phyloP scores from a whole-genome alignment of 2,113 vertebrate genomes.

The Pycnonotus jocosus region DNA sequence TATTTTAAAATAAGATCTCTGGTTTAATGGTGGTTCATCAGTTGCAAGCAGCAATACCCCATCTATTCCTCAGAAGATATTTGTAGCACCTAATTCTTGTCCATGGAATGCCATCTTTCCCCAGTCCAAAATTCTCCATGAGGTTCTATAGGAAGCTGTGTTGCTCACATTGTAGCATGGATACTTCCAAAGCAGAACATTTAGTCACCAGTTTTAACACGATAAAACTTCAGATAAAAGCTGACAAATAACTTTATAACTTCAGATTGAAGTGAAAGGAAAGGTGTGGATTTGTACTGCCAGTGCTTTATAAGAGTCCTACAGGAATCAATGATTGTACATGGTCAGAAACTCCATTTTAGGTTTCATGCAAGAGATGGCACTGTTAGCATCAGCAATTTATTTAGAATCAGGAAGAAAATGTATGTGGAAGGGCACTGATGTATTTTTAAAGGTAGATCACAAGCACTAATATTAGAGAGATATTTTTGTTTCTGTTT shows the following conservation, averaged over 20 bases:
- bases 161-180: not conserved
- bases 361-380: slow-evolving; percentile 40
- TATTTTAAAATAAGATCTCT: not conserved
- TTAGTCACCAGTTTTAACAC: not conserved
- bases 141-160: not conserved
- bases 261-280: not conserved
- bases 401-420: slow-evolving; percentile 20
- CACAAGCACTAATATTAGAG: slow-evolving; percentile 40
- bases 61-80: not conserved
- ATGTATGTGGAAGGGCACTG: not conserved
- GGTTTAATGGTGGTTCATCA: not conserved
- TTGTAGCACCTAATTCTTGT: not conserved
- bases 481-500: slow-evolving; percentile 44
- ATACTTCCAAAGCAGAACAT: not conserved
- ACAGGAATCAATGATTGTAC: not conserved
- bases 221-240: not conserved
- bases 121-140: not conserved
- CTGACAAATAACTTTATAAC: not conserved
- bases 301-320: not conserved
- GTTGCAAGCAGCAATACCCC: not conserved
- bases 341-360: slow-evolving; percentile 39
- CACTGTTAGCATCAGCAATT: slow-evolving; percentile 45
- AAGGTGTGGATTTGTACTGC: not conserved
- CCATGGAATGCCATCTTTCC: not conserved
- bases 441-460: slow-evolving; percentile 42